Percentiles rank a stretch among this genome's conserved stretches.
phyloP scores from a whole-genome alignment of 2,888 invertebrate species.

The Plebejus argus region DNA sequence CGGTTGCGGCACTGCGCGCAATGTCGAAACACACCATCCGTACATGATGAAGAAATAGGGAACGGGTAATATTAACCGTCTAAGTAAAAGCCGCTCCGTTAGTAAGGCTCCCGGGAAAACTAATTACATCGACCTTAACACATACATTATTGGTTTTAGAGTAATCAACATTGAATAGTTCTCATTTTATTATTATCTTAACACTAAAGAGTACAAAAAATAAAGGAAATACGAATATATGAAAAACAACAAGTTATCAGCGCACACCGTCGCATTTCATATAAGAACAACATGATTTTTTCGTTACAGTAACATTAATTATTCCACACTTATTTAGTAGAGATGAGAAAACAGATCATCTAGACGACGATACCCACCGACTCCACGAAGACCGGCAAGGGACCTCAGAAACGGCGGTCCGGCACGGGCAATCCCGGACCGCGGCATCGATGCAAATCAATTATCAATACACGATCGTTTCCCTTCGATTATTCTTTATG shows the following conservation, averaged over 20 bases:
- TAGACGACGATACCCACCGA: conserved; percentile 47
- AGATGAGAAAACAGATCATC: conserved; percentile 56
- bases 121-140: conserved; percentile 75
- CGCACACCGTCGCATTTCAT: conserved; percentile 76
- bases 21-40: conserved; percentile 44
- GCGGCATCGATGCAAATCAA: conserved; percentile 45
- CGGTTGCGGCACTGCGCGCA: background rate
- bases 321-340: conserved; percentile 68
- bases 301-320: conserved; percentile 76
- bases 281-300: conserved; percentile 79
- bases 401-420: conserved; percentile 39
- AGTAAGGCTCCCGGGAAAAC: conserved; percentile 79
- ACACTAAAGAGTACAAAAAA: conserved; percentile 81
- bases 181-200: conserved; percentile 77
- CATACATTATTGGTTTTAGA: conserved; percentile 77
- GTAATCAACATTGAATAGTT: conserved; percentile 81
- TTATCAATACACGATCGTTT: conserved; percentile 66
- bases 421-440: conserved; percentile 39
- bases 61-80: conserved; percentile 59
- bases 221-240: conserved; percentile 81
- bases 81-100: conserved; percentile 76
- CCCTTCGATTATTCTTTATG: conserved; percentile 78
- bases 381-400: conserved; percentile 44
- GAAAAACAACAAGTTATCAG: conserved; percentile 79
- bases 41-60: conserved; percentile 48